Evolutionary conservation across 2,113 vertebrate genomes (phyloP).

Genomic region (Pelodiscus sinensis): DNA sequence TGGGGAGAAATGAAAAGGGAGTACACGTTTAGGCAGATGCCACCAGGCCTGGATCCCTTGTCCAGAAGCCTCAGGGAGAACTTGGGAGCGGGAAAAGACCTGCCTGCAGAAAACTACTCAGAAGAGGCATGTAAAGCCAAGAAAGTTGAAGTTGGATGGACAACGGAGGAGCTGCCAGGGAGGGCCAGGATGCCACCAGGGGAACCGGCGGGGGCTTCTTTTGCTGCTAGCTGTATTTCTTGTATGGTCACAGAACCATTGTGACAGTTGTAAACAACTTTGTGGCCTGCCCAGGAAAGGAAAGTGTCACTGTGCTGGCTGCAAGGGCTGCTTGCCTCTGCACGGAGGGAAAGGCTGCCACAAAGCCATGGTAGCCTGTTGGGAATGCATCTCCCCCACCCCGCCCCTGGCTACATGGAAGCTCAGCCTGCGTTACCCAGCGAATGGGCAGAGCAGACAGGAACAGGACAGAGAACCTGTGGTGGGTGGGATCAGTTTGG

Average conservation of each 20-base stretch:
- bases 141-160: not conserved
- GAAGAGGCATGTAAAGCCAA: not conserved
- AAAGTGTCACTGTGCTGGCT: accelerated
- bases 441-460: not conserved
- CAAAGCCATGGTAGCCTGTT: not conserved
- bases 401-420: not conserved
- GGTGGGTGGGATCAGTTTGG: not conserved
- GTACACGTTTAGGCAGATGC: not conserved
- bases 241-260: not conserved
- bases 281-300: not conserved
- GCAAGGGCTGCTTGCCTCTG: not conserved
- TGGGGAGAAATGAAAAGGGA: constrained; percentile 36
- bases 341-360: not conserved
- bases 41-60: not conserved
- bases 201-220: not conserved
- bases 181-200: accelerated
- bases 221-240: not conserved
- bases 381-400: not conserved
- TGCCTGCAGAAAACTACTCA: not conserved
- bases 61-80: not conserved
- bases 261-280: accelerated
- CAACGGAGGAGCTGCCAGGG: not conserved
- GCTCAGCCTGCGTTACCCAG: accelerated
- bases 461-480: not conserved
- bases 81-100: accelerated